A percentile compares a stretch with the other conserved stretches of the same genome.
phyloP scores from a whole-genome alignment of 2,113 vertebrate genomes.

The Leuciscus idus region DNA sequence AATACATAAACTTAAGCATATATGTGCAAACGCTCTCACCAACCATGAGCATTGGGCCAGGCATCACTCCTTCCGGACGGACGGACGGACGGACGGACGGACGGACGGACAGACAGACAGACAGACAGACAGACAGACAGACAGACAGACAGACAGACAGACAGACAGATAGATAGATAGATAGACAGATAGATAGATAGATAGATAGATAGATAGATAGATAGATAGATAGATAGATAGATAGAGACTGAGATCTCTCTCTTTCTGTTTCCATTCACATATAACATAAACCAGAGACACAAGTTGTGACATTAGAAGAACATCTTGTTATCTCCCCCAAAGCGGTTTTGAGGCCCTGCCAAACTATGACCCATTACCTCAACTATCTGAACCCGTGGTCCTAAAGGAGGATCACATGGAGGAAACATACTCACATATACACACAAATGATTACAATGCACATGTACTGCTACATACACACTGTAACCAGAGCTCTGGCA shows the following conservation, averaged over 20 bases:
- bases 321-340: conserved; percentile 58
- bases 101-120: background rate
- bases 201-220: background rate
- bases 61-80: background rate
- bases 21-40: conserved; percentile 51
- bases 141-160: background rate
- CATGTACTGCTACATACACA: conserved; percentile 35
- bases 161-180: background rate
- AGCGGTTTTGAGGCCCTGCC: conserved; percentile 68
- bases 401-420: conserved; percentile 71
- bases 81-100: background rate
- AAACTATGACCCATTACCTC: conserved; percentile 75
- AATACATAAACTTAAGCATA: conserved; percentile 62
- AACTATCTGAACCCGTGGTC: conserved; percentile 71
- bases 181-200: background rate
- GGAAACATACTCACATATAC: conserved; percentile 55
- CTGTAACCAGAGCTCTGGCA: conserved; percentile 76
- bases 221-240: background rate
- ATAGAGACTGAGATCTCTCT: background rate
- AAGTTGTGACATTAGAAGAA: conserved; percentile 63
- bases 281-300: conserved; percentile 58
- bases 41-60: background rate
- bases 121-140: background rate
- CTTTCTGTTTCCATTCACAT: background rate
- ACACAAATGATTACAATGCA: conserved; percentile 34